phyloP scores from a whole-genome alignment of 2,113 vertebrate species.

The Indri indri region DNA sequence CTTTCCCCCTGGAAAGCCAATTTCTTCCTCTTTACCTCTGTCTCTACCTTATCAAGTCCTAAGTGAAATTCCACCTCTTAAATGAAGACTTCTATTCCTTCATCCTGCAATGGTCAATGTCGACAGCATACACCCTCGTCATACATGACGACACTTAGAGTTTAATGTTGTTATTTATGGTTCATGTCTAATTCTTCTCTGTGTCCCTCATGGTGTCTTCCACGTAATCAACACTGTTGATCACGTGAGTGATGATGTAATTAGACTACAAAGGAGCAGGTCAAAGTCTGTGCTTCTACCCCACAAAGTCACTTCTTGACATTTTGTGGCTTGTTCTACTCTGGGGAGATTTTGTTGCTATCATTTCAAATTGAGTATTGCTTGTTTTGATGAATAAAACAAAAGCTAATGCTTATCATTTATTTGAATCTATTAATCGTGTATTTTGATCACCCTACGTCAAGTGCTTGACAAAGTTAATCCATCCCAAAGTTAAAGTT shows the following conservation, averaged over 20 bases:
- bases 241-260: not conserved
- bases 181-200: not conserved
- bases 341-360: not conserved
- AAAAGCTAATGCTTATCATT: not conserved
- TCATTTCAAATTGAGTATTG: not conserved
- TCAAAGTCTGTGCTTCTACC: not conserved
- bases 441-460: not conserved
- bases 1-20: not conserved
- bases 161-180: not conserved
- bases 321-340: not conserved
- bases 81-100: not conserved
- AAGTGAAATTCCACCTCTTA: not conserved
- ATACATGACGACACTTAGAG: not conserved
- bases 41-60: not conserved
- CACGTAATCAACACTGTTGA: not conserved
- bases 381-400: slow-evolving; percentile 29
- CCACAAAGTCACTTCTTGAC: not conserved
- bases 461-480: not conserved
- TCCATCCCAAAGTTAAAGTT: not conserved
- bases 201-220: not conserved
- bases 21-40: not conserved
- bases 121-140: not conserved
- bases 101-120: not conserved
- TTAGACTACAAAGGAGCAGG: not conserved
- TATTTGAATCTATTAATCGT: not conserved